Percentiles rank a stretch among this genome's conserved stretches.
These are phyloP conservation scores for Cactoblastis cactorum DNA, from an alignment of 2,888 invertebrate species.

Conservation along the genomic window DNA sequence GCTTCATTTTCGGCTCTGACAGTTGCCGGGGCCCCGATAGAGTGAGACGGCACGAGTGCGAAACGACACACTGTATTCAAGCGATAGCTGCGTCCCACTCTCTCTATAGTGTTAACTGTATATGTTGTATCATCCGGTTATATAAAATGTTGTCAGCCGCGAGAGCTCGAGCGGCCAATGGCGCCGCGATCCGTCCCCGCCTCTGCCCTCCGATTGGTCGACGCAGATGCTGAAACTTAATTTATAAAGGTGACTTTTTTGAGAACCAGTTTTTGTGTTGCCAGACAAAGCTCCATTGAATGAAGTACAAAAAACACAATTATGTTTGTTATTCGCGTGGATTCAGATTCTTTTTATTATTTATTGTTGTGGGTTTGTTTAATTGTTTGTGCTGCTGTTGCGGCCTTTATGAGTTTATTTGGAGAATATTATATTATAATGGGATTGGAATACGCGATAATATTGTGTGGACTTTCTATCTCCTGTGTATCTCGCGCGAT, in stretches of 20 bases:
- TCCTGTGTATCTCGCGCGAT: conserved; percentile 13
- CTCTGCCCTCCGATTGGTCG: conserved; percentile 56
- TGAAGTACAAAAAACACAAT: conserved; percentile 74
- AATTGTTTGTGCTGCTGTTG: conserved; percentile 26
- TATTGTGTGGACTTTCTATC: conserved; percentile 3
- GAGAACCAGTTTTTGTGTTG: conserved; percentile 65
- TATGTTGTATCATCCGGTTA: conserved; percentile 78
- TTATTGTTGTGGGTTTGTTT: conserved; percentile 51
- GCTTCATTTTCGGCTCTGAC: conserved; percentile 66
- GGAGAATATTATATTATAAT: conserved; percentile 37
- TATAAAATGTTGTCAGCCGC: conserved; percentile 76
- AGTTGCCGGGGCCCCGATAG: conserved; percentile 50
- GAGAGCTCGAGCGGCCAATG: conserved; percentile 54
- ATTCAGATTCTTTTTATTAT: conserved; percentile 61
- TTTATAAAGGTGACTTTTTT: conserved; percentile 78
- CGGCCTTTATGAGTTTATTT: conserved; percentile 25
- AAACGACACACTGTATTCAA: conserved; percentile 70
- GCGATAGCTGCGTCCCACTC: conserved; percentile 54
- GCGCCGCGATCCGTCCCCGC: conserved; percentile 43
- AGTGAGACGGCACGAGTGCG: conserved; percentile 52
- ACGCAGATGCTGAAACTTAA: conserved; percentile 66
- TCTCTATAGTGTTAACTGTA: conserved; percentile 71
- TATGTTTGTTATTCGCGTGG: conserved; percentile 72
- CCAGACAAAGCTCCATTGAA: conserved; percentile 70
- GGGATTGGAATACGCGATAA: conserved; percentile 42